These are phyloP conservation scores for Dermochelys coriacea DNA, from an alignment of 2,797 vertebrate species.

Conservation along the genomic window DNA sequence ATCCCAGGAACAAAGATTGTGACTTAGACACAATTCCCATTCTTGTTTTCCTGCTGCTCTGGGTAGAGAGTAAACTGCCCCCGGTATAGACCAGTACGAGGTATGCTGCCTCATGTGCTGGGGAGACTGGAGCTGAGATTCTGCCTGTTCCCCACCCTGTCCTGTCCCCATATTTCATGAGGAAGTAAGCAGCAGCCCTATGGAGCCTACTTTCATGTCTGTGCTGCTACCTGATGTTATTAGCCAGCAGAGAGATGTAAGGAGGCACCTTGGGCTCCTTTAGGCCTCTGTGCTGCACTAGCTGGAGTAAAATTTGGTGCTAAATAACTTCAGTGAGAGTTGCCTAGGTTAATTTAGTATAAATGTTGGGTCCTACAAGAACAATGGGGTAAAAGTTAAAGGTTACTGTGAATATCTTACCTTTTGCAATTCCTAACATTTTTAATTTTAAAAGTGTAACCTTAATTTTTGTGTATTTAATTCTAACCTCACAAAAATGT, in stretches of 20 bases:
- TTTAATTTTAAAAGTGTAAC: neutral
- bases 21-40: neutral
- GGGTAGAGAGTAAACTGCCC: neutral
- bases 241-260: neutral
- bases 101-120: accelerated
- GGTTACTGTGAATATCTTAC: neutral
- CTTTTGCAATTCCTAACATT: neutral
- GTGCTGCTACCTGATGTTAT: neutral
- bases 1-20: accelerated
- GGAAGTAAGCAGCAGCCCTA: accelerated
- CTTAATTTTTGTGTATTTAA: neutral
- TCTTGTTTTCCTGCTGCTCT: accelerated
- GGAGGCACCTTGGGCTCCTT: neutral
- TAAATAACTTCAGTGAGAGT: neutral
- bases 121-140: neutral
- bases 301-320: neutral
- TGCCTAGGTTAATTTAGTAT: neutral
- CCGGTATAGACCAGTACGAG: accelerated
- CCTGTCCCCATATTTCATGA: neutral
- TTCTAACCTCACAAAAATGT: conserved; percentile 2
- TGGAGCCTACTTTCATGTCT: neutral
- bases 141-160: neutral
- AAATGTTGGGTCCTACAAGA: neutral
- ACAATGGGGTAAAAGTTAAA: neutral
- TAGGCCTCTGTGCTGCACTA: neutral